Evolutionary conservation across 1,140 invertebrate genomes (phyloP), one percentile per base, ranked within the genome.

Genomic region (Zaprionus inermis): DNA sequence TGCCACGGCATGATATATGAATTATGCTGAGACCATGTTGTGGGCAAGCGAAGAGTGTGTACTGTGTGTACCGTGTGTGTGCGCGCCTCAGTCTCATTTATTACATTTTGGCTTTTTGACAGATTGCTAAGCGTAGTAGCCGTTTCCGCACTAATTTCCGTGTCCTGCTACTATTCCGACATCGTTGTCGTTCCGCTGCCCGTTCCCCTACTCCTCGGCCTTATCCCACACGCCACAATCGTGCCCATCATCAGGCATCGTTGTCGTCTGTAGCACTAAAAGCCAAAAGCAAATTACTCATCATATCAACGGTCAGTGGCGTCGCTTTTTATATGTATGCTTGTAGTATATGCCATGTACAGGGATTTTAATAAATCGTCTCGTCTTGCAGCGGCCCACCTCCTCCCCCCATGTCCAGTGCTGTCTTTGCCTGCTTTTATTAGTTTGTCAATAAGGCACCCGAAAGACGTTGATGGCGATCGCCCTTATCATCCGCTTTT

Each of bases 71-170:
- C 22, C 46, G 24, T 46, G 52, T 51, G 32, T 46, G 54, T 69
- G 41, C 64, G 34, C 34, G 55, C 38, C 56, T 56, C 51, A 66
- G 70, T 66, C 76, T 83, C 83, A 88, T 83, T 80, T 88, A 88
- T 88, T 88, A 88, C 83, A 88, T 88, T 88, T 88, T 88, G 83
- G 84, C 83, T 88, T 88, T 86, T 88, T 88, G 83, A 88, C 83
- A 88, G 83, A 88, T 88, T 88, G 83, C 83, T 88, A 78, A 88
- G 83, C 83, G 83, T 89, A 88, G 72, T 88, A 79, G 83, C 72
- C 72, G 84, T 83, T 88, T 88, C 83, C 83, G 84, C 79, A 88
- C 83, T 88, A 88, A 88, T 88, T 88, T 88, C 83, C 83, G 83
- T 88, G 79, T 85, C 81, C 81, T 76, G 81, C 70, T 86, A 85